Evolutionary conservation across 2,797 vertebrate genomes (phyloP), one percentile per base, ranked within the genome.

Genomic region (Sebastes diaconus): DNA sequence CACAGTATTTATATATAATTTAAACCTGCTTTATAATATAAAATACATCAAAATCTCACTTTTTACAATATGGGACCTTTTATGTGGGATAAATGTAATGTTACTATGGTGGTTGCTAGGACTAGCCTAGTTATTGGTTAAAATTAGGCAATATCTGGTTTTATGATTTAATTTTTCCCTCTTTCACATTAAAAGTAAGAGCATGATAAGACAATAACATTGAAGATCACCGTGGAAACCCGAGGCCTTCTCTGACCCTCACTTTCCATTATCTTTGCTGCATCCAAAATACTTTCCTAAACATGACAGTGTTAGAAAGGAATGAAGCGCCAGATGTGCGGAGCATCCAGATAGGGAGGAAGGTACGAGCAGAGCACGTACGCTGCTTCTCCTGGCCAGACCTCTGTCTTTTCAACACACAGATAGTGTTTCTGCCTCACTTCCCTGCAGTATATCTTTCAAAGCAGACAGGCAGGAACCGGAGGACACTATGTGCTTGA

Each of bases 291-390:
- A 68, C 64, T 80, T 91, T 91, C 85, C 84, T 68, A 74, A 91
- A 87, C 67, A 87, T 94, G 90, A 93, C 90, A 74, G 80, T 59
- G 85, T 22, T 70, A 24, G 68, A 90, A 79, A 91, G 90, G 91
- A 94, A 94, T 94, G 90, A 92, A 54, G 68, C 68, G 34, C 79
- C 94, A 94, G 91, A 94, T 94, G 92, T 92, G 34, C 10, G 55
- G 70, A 68, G 77, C 55, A 60, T 59, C 67, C 7, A 84, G 84
- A 92, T 59, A 82, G 81, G 83, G 82, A 80, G 85, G 84, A 84
- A 77, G 60, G 64, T 84, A 73, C 39, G 30, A 24, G 46, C 24
- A 42, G 77, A 73, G 79, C 80, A 81, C 12, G 3, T 29, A 57
- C 14, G 7, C 70, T 52, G 57, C 27, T 46, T 59, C 36, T 46